Conservation (phyloP, 2,797 vertebrate genomes). For the Phrynocephalus guinanensis region DNA sequence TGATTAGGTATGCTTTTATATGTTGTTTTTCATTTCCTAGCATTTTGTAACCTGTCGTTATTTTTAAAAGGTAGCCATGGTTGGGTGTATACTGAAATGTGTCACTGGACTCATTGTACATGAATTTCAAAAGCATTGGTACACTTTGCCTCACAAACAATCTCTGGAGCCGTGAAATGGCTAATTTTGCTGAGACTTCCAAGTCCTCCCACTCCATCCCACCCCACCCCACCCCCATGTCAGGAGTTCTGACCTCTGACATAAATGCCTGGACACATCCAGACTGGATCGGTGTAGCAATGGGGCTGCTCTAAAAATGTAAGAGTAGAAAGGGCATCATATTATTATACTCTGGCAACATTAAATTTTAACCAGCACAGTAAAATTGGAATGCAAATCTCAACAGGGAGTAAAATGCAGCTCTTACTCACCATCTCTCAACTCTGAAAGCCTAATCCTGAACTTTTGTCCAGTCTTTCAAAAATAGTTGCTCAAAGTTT, state of each 20-base stretch:
- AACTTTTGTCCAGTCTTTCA: not conserved
- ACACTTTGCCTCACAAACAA: not conserved
- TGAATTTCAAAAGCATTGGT: not conserved
- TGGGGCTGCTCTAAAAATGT: not conserved
- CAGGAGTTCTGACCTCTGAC: not conserved
- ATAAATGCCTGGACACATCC: not conserved
- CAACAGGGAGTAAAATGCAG: not conserved
- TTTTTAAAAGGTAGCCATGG: not conserved
- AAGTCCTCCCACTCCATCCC: not conserved
- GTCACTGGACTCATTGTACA: not conserved
- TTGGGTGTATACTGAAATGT: not conserved
- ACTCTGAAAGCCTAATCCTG: not conserved
- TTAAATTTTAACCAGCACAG: not conserved
- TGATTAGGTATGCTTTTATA: not conserved
- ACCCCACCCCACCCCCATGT: not conserved
- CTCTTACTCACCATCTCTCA: not conserved
- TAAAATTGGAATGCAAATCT: not conserved
- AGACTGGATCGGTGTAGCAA: not conserved
- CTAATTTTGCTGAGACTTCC: not conserved
- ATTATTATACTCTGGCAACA: not conserved
- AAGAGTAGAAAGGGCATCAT: not conserved
- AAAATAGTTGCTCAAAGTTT: conserved; percentile 1
- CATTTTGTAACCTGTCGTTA: not conserved
- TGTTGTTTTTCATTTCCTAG: not conserved
- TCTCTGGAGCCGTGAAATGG: not conserved